Percentiles rank a stretch among this genome's conserved stretches.
Evolutionary conservation across 2,113 vertebrate species (phyloP).

Genomic region (Corythoichthys haematopterus): DNA sequence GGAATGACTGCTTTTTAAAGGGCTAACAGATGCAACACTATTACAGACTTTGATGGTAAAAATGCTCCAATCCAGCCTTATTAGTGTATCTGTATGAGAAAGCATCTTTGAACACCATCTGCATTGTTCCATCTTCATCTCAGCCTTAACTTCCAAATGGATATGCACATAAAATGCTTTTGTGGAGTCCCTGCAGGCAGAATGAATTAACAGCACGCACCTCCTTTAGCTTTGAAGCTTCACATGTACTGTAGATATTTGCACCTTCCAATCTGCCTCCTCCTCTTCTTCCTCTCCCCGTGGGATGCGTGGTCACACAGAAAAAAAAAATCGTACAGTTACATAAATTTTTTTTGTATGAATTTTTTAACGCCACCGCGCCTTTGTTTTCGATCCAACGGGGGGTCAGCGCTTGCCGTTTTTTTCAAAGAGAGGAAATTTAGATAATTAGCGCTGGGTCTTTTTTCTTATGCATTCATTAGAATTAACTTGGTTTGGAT

Average conservation of each 20-base stretch:
- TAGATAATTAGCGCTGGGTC: slow-evolving; percentile 58
- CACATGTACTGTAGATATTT: slow-evolving; percentile 43
- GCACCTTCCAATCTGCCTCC: slow-evolving; percentile 47
- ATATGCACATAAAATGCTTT: slow-evolving; percentile 37
- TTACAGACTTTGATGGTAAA: too few species aligned
- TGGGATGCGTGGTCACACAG: slow-evolving; percentile 44
- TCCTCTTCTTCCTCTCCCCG: slow-evolving; percentile 24
- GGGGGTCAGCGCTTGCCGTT: slow-evolving; percentile 50
- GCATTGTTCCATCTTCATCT: slow-evolving; percentile 9
- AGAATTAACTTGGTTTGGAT: slow-evolving; percentile 47
- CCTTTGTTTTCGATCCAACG: slow-evolving; percentile 56
- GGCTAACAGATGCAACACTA: too few species aligned
- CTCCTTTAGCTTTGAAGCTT: slow-evolving; percentile 64
- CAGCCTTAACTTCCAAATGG: slow-evolving; percentile 31
- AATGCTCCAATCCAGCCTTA: too few species aligned
- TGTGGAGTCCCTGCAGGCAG: slow-evolving; percentile 52
- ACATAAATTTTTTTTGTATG: slow-evolving; percentile 61
- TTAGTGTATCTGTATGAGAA: too few species aligned
- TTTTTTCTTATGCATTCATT: slow-evolving; percentile 61
- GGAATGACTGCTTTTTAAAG: too few species aligned
- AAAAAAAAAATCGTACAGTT: slow-evolving; percentile 37
- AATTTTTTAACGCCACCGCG: slow-evolving; percentile 52
- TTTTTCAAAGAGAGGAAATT: slow-evolving; percentile 62
- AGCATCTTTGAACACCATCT: neutral
- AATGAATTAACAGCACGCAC: slow-evolving; percentile 62